These are phyloP conservation scores for Sitophilus oryzae DNA, from an alignment of 1,140 invertebrate species.

Conservation along the genomic window DNA sequence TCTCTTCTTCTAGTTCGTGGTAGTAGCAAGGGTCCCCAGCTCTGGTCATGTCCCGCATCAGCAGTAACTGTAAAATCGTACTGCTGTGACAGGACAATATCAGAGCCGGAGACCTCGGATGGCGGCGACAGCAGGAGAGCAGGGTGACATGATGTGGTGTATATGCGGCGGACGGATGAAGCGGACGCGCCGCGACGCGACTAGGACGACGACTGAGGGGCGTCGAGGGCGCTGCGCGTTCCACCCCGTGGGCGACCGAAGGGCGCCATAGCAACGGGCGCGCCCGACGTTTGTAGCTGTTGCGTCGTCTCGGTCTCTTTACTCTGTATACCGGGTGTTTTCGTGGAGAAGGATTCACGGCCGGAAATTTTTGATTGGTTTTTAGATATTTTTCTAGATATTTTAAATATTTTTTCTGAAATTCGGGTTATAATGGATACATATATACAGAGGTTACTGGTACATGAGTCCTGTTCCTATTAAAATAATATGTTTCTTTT, in stretches of 20 bases:
- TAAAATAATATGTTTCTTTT: too few species aligned
- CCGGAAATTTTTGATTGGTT: too few species aligned
- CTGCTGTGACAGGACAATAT: slow-evolving; percentile 96
- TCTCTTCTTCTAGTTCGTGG: neutral
- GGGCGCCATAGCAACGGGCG: slow-evolving; percentile 33
- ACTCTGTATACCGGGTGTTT: too few species aligned
- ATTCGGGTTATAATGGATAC: too few species aligned
- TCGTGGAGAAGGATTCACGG: too few species aligned
- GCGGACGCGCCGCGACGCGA: slow-evolving; percentile 23
- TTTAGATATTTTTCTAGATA: too few species aligned
- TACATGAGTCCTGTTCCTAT: too few species aligned
- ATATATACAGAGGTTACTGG: too few species aligned
- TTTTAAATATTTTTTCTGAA: too few species aligned
- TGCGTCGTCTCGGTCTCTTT: neutral
- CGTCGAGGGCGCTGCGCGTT: slow-evolving; percentile 32
- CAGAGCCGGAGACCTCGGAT: slow-evolving; percentile 50
- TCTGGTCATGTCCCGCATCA: slow-evolving; percentile 78
- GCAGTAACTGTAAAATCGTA: slow-evolving; percentile 73
- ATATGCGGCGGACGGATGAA: slow-evolving; percentile 25
- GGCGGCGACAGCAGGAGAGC: slow-evolving; percentile 31
- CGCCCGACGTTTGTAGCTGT: slow-evolving; percentile 8
- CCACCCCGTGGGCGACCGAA: slow-evolving; percentile 33
- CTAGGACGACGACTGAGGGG: slow-evolving; percentile 37
- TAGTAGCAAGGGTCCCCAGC: slow-evolving; percentile 37
- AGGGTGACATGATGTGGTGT: slow-evolving; percentile 34